These are phyloP conservation scores for Mus pahari DNA, from an alignment of 2,113 vertebrate genomes.

Conservation along the genomic window DNA sequence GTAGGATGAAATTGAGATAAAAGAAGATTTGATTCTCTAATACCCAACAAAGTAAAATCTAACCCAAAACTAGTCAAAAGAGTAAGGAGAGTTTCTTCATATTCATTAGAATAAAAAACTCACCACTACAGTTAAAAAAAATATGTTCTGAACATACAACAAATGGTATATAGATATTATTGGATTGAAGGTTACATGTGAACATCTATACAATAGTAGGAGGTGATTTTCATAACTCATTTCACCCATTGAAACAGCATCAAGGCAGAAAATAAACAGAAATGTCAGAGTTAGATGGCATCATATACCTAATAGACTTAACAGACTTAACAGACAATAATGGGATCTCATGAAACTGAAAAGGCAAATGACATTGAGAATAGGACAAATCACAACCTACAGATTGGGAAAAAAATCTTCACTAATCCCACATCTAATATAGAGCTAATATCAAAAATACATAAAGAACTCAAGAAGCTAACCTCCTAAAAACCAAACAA, in stretches of 20 bases:
- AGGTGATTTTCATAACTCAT: background rate
- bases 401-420: too few species aligned
- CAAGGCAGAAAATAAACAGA: background rate
- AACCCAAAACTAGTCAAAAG: background rate
- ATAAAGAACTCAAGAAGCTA: too few species aligned
- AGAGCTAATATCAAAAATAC: too few species aligned
- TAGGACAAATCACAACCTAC: too few species aligned
- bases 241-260: background rate
- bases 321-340: background rate
- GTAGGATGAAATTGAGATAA: background rate
- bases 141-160: background rate
- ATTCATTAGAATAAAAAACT: background rate
- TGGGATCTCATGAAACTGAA: too few species aligned
- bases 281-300: background rate
- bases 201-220: background rate
- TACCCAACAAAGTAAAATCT: background rate
- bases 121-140: background rate
- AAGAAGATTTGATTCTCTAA: background rate
- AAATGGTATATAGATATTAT: background rate
- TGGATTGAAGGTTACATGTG: background rate
- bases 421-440: too few species aligned
- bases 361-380: too few species aligned
- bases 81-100: background rate
- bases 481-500: too few species aligned
- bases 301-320: background rate